Conservation (phyloP, 1,140 invertebrate genomes). For the Halictus rubicundus region DNA sequence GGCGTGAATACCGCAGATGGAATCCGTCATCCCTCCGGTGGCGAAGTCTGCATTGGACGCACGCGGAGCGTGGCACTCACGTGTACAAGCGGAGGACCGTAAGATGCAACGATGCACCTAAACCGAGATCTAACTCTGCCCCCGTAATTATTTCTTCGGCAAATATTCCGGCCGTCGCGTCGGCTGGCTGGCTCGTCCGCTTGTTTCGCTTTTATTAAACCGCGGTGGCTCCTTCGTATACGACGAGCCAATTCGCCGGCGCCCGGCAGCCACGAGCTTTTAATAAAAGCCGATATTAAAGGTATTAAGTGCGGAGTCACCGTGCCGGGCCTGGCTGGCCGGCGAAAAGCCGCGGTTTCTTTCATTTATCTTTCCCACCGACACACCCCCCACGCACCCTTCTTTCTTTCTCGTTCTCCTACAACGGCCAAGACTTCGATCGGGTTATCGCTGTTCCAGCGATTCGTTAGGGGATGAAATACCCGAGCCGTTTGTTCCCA, state of each 20-base stretch:
- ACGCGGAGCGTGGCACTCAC: not conserved
- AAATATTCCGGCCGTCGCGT: slow-evolving; percentile 51
- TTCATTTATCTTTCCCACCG: slow-evolving; percentile 27
- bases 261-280: slow-evolving; percentile 39
- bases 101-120: slow-evolving; percentile 14
- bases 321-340: not conserved
- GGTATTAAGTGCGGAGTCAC: slow-evolving; percentile 61
- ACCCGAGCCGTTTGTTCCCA: not conserved
- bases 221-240: not conserved
- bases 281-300: slow-evolving; percentile 68
- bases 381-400: too few relatives aligned
- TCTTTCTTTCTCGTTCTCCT: not conserved
- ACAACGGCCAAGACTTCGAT: not conserved
- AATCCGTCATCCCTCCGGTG: not conserved
- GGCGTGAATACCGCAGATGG: not conserved
- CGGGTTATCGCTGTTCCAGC: not conserved
- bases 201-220: slow-evolving; percentile 9
- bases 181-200: slow-evolving; percentile 20
- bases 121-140: not conserved
- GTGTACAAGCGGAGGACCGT: not conserved
- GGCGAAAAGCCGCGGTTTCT: slow-evolving; percentile 26
- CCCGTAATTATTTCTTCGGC: slow-evolving; percentile 60
- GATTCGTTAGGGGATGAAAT: not conserved
- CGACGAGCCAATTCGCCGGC: not conserved
- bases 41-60: not conserved